Percentiles rank a stretch among this genome's conserved stretches.
phyloP scores from a whole-genome alignment of 30 jellyfish, hydroid and myxozoan species.

The Turritopsis dohrnii region DNA sequence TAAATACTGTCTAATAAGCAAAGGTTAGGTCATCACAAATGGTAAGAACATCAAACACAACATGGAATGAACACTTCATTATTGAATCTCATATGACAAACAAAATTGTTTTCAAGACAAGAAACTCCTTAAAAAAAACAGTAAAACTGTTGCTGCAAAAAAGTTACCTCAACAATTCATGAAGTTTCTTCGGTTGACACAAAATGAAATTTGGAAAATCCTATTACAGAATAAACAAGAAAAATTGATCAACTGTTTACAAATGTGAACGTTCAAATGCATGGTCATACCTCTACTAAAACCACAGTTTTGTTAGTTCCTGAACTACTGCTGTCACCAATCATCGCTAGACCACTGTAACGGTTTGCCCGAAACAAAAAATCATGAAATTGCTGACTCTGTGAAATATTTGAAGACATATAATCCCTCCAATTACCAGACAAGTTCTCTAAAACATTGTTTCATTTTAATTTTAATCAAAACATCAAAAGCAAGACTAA shows the following conservation, averaged over 20 bases:
- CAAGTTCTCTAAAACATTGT: conserved; percentile 25
- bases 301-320: conserved; percentile 38
- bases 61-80: no score
- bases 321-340: conserved; percentile 20
- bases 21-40: conserved; percentile 1
- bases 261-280: no score
- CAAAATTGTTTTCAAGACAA: not conserved
- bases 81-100: no score
- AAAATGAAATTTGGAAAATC: conserved; percentile 73
- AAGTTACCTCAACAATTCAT: conserved; percentile 50
- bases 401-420: conserved; percentile 40
- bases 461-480: no score
- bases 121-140: not conserved
- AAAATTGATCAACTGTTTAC: no score
- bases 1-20: conserved; percentile 51
- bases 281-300: conserved; percentile 60
- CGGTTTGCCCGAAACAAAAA: conserved; percentile 87
- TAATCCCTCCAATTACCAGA: conserved; percentile 19
- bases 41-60: no score
- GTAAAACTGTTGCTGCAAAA: not conserved
- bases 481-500: no score
- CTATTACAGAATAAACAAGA: conserved; percentile 23
- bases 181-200: conserved; percentile 43
- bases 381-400: conserved; percentile 79
- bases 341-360: conserved; percentile 40